These are phyloP conservation scores for Zygaena filipendulae DNA, from an alignment of 2,888 invertebrate species.

Conservation along the genomic window DNA sequence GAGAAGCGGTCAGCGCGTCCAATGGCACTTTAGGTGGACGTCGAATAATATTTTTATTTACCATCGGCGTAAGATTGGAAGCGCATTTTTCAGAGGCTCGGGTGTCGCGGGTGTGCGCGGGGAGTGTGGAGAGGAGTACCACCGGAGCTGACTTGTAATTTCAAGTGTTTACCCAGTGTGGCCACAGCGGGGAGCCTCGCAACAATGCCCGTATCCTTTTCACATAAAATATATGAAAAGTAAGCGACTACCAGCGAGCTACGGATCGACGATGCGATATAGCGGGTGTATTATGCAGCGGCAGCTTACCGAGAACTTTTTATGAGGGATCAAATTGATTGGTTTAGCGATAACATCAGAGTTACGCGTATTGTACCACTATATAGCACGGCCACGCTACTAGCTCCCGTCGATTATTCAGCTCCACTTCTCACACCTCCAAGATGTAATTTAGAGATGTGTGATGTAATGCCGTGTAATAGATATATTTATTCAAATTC, in stretches of 20 bases:
- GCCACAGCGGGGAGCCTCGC: conserved; percentile 52
- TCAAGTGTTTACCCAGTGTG: conserved; percentile 61
- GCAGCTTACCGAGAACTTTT: conserved; percentile 60
- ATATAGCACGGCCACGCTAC: conserved; percentile 15
- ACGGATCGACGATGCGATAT: conserved; percentile 58
- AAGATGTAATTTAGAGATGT: conserved; percentile 40
- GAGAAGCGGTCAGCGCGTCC: too few species aligned
- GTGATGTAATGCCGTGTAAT: conserved; percentile 27
- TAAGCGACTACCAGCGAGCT: conserved; percentile 50
- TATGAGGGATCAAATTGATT: conserved; percentile 69
- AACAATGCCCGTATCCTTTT: conserved; percentile 68
- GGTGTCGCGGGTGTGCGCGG: conserved; percentile 20
- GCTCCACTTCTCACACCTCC: conserved; percentile 47
- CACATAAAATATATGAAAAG: conserved; percentile 68
- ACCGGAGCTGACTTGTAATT: conserved; percentile 58
- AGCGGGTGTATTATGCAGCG: conserved; percentile 46
- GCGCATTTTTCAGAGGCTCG: conserved; percentile 43
- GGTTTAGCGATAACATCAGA: conserved; percentile 61
- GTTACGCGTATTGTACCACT: conserved; percentile 38
- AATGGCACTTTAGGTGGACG: too few species aligned
- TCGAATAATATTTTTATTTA: too few species aligned
- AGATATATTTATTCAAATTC: conserved; percentile 42
- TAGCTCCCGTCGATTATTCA: conserved; percentile 33
- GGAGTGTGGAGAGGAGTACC: conserved; percentile 18
- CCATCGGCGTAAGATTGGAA: conserved; percentile 61